Conservation (phyloP, 1,140 invertebrate species). For the Psilanteris sp. region DNA sequence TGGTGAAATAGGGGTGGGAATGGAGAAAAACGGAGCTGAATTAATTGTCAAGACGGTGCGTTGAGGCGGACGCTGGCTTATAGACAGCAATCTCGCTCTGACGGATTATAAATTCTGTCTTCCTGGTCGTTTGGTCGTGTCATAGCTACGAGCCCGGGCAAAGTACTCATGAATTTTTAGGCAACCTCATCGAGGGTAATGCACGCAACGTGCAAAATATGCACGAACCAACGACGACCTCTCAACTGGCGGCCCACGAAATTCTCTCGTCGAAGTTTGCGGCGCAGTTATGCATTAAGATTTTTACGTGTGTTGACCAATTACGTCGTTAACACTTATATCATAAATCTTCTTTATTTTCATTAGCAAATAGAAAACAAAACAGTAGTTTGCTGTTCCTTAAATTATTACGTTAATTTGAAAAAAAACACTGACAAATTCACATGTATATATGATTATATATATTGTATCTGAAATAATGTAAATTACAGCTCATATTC, state of each 20-base stretch:
- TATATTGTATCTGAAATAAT: no score
- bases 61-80: constrained; percentile 29
- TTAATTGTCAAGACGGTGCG: constrained; percentile 49
- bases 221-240: constrained; percentile 31
- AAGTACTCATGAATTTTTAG: constrained; percentile 64
- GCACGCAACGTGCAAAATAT: constrained; percentile 60
- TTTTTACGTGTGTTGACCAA: constrained; percentile 23
- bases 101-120: constrained; percentile 61
- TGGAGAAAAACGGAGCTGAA: neutral
- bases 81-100: constrained; percentile 51
- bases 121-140: constrained; percentile 22
- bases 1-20: no score
- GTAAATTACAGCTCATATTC: no score
- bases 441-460: no score
- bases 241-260: constrained; percentile 30
- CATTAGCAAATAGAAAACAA: neutral
- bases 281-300: constrained; percentile 42
- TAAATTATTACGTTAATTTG: no score
- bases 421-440: no score
- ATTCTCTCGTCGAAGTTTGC: constrained; percentile 53
- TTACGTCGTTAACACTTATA: constrained; percentile 22
- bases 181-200: constrained; percentile 53
- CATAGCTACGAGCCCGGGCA: constrained; percentile 29
- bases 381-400: no score
- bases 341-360: constrained; percentile 13